Percentiles rank a stretch among this genome's conserved stretches.
These are phyloP conservation scores for Acanthosoma haemorrhoidale DNA, from an alignment of 2,888 invertebrate genomes.

Conservation along the genomic window DNA sequence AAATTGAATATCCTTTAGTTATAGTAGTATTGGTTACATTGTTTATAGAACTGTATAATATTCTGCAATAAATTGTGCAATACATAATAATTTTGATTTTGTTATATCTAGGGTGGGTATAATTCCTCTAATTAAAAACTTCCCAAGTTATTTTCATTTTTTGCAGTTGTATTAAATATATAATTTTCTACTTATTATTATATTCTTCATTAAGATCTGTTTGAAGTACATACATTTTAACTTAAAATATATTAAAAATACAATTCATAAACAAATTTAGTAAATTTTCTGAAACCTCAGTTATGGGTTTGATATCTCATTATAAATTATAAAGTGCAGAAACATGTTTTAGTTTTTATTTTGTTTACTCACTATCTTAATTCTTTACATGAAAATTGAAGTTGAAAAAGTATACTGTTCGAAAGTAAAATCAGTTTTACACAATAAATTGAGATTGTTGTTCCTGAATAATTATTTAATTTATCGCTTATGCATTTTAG, in stretches of 20 bases:
- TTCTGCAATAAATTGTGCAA: conserved; percentile 34
- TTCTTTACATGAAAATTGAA: too few relatives aligned
- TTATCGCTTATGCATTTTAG: not conserved
- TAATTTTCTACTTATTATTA: not conserved
- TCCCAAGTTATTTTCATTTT: not conserved
- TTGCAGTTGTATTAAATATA: not conserved
- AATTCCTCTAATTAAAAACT: not conserved
- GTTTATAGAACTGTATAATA: conserved; percentile 35
- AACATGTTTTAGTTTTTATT: not conserved
- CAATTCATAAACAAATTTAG: not conserved
- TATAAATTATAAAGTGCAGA: not conserved
- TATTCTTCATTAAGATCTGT: too few relatives aligned
- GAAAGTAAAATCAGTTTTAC: not conserved
- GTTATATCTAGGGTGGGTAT: conserved; percentile 2
- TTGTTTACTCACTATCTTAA: not conserved
- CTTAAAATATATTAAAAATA: too few relatives aligned
- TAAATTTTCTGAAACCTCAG: not conserved
- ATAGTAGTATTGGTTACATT: conserved; percentile 31
- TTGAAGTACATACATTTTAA: too few relatives aligned
- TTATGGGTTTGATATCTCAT: not conserved
- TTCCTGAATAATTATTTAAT: not conserved
- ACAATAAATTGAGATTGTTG: not conserved
- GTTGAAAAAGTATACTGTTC: not conserved
- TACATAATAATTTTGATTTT: conserved; percentile 24
- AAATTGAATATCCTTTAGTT: conserved; percentile 22